These are phyloP conservation scores for Drosophila sturtevanti DNA, from an alignment of 1,140 invertebrate species.

Conservation along the genomic window DNA sequence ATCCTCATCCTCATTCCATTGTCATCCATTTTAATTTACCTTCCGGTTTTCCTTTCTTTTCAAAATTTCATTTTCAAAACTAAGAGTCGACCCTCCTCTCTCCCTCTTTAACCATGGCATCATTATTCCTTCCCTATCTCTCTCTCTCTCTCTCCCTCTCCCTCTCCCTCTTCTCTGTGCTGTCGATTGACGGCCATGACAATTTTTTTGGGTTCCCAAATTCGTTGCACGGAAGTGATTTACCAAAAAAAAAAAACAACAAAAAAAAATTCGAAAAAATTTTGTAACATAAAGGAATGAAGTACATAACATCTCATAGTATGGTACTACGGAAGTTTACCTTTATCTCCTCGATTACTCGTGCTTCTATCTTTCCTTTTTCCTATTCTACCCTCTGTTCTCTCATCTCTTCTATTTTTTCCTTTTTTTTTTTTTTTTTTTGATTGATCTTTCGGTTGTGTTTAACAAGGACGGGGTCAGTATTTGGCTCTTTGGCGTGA, in stretches of 20 bases:
- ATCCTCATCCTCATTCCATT: constrained; percentile 54
- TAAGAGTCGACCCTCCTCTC: constrained; percentile 8
- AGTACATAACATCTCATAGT: constrained; percentile 35
- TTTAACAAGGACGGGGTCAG: constrained; percentile 40
- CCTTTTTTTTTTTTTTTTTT: constrained; percentile 3
- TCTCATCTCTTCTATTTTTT: background rate
- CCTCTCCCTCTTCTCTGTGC: background rate
- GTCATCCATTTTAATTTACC: constrained; percentile 81
- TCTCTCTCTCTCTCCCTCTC: background rate
- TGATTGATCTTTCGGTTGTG: constrained; percentile 64
- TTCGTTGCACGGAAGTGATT: constrained; percentile 78
- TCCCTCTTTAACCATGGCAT: no score
- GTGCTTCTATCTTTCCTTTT: background rate
- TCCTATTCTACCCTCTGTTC: background rate
- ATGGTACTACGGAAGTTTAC: constrained; percentile 53
- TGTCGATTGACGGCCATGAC: constrained; percentile 75
- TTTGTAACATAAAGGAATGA: constrained; percentile 6
- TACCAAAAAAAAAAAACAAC: constrained; percentile 42
- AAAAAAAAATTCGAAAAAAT: background rate
- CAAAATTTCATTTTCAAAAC: constrained; percentile 44
- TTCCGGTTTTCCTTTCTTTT: constrained; percentile 65
- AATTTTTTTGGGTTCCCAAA: constrained; percentile 58
- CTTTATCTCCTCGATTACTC: constrained; percentile 42
- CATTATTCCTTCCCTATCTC: no score
- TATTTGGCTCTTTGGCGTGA: constrained; percentile 64